Evolutionary conservation across 2,888 invertebrate genomes (phyloP).

Genomic region (Mythimna albipuncta): DNA sequence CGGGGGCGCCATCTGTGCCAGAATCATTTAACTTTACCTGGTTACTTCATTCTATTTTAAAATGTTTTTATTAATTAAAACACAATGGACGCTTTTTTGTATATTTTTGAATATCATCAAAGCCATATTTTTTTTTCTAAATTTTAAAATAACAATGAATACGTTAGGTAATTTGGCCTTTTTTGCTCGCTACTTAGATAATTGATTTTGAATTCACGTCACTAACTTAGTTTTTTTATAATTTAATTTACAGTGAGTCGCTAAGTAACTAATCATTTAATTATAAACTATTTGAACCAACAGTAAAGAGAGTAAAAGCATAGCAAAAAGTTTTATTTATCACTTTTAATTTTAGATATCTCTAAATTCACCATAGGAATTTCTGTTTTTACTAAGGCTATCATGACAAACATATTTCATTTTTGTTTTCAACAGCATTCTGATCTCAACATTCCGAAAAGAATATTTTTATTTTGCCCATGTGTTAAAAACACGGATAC

Average conservation of each 20-base stretch:
- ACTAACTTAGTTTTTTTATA: not conserved
- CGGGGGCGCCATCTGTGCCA: constrained; percentile 74
- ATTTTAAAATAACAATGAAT: not conserved
- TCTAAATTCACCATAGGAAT: not conserved
- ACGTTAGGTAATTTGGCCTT: no score
- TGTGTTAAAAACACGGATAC: not conserved
- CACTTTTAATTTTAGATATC: not conserved
- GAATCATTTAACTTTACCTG: constrained; percentile 50
- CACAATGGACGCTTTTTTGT: not conserved
- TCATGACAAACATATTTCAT: not conserved
- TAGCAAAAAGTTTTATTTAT: not conserved
- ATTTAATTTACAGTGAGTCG: not conserved
- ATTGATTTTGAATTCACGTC: no score
- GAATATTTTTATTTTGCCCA: not conserved
- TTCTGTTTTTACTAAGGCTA: not conserved
- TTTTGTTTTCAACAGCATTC: not conserved
- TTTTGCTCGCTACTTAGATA: no score
- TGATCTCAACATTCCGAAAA: not conserved
- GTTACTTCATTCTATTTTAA: constrained; percentile 28
- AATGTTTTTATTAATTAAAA: constrained; percentile 19
- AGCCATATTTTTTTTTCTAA: not conserved
- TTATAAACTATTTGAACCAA: not conserved
- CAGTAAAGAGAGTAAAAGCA: not conserved
- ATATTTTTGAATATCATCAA: not conserved
- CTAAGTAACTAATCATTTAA: not conserved